These are phyloP conservation scores for Sesamia inferens DNA, from an alignment of 2,888 invertebrate species.

Conservation along the genomic window DNA sequence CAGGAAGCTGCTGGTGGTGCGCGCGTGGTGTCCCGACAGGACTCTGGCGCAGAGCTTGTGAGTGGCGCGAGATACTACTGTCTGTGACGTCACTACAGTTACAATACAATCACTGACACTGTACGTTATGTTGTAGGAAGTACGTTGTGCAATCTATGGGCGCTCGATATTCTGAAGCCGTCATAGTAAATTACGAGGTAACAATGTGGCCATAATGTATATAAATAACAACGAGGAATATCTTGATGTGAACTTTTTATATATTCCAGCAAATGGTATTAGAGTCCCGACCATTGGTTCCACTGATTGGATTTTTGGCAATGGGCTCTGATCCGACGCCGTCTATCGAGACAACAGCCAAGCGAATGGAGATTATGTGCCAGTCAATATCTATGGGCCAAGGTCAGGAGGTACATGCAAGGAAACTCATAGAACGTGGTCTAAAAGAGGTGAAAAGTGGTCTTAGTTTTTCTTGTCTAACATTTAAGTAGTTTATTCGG, in stretches of 20 bases:
- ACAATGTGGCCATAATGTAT: background rate
- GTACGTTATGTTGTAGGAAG: constrained; percentile 86
- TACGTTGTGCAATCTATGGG: constrained; percentile 94
- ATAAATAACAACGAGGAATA: background rate
- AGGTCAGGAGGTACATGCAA: constrained; percentile 95
- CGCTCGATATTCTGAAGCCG: constrained; percentile 93
- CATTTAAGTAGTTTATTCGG: background rate
- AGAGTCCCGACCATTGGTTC: constrained; percentile 93
- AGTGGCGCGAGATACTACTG: constrained; percentile 60
- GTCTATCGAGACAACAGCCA: constrained; percentile 94
- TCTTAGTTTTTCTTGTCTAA: background rate
- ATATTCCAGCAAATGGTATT: constrained; percentile 88
- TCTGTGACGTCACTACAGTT: background rate
- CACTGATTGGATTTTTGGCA: constrained; percentile 95
- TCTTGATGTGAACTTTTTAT: background rate
- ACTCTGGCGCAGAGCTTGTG: constrained; percentile 93
- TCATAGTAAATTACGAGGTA: constrained; percentile 94
- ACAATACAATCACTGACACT: constrained; percentile 4
- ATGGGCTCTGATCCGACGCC: constrained; percentile 97
- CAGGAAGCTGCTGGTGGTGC: constrained; percentile 93
- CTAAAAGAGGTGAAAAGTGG: constrained; percentile 86
- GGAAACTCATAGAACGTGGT: constrained; percentile 91
- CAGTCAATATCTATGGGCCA: constrained; percentile 96
- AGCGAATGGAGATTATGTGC: constrained; percentile 92
- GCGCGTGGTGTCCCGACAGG: constrained; percentile 96